Evolutionary conservation across 2,113 vertebrate genomes (phyloP), one percentile per base, ranked within the genome.

Genomic region (Craseonycteris thonglongyai): DNA sequence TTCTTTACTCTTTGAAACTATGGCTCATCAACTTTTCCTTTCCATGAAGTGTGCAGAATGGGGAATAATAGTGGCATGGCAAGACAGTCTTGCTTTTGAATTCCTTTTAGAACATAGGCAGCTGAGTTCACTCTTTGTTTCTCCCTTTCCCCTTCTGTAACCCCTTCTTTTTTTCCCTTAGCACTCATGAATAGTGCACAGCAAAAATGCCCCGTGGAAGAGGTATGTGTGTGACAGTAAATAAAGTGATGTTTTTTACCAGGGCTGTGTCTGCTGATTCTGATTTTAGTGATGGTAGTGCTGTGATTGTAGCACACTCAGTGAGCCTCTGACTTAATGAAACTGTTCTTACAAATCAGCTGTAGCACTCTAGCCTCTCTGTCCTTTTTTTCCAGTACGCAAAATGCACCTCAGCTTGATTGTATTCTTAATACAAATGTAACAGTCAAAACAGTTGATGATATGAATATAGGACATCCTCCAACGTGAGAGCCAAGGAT

Each of bases 171-270:
- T 98, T 98, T 97, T 93, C 97, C 97, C 97, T 98, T 96, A 98
- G 98, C 96, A 98, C 96, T 98, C 98, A 98, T 98, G 98, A 98
- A 97, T 98, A 98, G 98, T 98, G 94, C 96, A 98, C 97, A 96
- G 96, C 98, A 98, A 98, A 98, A 98, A 98, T 98, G 98, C 98
- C 98, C 97, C 96, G 87, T 98, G 97, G 97, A 98, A 98, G 98
- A 98, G 98, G 98, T 98, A 98, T 95, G 98, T 98, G 56, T 97
- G 94, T 96, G 95, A 96, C 58, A 72, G 82, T 74, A 61, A 93
- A 74, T 83, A 63, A 93, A 92, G 6, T 91, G 80, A 6, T 18
- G 51, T 58, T 96, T 96, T 92, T 82, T 33, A 33, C 90, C 71
- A 94, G 63, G 47, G 66, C 80, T 76, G 0, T 84, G 51, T 63